Base-by-base conservation (phyloP, 2,888 invertebrate species). In the Melolontha melolontha region DNA sequence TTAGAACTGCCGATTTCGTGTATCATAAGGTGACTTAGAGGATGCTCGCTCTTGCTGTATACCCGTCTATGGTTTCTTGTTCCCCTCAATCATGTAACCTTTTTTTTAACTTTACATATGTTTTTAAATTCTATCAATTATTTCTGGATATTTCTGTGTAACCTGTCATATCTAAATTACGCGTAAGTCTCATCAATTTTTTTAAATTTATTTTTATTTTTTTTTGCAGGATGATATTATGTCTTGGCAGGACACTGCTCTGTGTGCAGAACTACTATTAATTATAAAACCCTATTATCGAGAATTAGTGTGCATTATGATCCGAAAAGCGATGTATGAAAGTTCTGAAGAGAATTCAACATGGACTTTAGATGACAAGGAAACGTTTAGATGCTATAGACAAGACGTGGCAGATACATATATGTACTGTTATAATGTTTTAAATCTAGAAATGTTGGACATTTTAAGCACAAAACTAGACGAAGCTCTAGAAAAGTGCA, bases 381-480 rank as follows among this genome's bases (percentile, higher is more conserved):
- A 97, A 82, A 86, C 91, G 54, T 91, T 96, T 78, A 87, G 96
- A 10, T 95, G 95, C 82, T 81, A 81, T 64, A 73, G 81, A 6
- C 79, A 81, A 71, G 83, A 83, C 66, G 79, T 83, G 12, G 79
- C 81, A 1, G 83, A 83, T 70, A 83, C 83, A 5, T 82, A 80
- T 64, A 91, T 93, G 87, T 95, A 96, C 81, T 94, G 95, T 82
- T 94, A 91, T 83, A 91, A 90, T 75, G 90, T 96, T 5, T 84
- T 96, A n/a, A 89, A 91, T 71, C 88, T 90, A 47, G 88, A 89
- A 79, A 88, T 95, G 77, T 84, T 95, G 74, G 85, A 89, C 70
- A 87, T 92, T 64, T 86, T 96, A 72, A 89, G 90, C 66, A 85
- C 85, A 5, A 88, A 91, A 74, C 79, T 93, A 57, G 86, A 86